phyloP scores from a whole-genome alignment of 92 coral and sea anemone genomes.

The Zoanthus solanderi region DNA sequence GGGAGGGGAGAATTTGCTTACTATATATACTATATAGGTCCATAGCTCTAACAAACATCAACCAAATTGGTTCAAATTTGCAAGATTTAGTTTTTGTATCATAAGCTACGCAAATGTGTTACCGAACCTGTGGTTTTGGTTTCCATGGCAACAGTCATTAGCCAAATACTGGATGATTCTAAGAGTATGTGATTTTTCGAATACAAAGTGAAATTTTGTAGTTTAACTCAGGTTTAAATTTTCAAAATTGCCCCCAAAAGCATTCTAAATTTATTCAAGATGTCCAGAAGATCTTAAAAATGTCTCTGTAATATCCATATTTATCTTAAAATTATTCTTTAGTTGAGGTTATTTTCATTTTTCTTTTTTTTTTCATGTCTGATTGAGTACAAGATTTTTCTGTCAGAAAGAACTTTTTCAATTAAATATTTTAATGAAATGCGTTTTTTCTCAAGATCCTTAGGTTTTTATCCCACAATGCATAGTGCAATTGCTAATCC shows the following conservation, averaged over 20 bases:
- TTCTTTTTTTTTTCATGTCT: constrained; percentile 28
- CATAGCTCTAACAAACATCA: too few relatives aligned
- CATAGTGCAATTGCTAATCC: constrained; percentile 33
- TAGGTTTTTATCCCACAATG: constrained; percentile 40
- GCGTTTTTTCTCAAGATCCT: constrained; percentile 31
- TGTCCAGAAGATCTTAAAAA: neutral
- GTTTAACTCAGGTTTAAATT: neutral
- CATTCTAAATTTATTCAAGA: neutral
- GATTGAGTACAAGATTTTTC: constrained; percentile 3
- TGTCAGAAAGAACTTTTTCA: constrained; percentile 29
- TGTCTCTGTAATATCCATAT: constrained; percentile 11
- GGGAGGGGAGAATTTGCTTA: too few relatives aligned
- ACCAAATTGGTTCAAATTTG: too few relatives aligned
- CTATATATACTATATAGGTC: too few relatives aligned
- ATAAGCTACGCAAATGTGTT: constrained; percentile 38
- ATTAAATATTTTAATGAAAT: constrained; percentile 28
- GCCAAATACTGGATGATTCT: neutral
- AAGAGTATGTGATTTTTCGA: constrained; percentile 17
- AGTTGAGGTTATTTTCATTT: constrained; percentile 27
- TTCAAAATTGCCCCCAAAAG: neutral
- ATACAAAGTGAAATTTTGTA: neutral
- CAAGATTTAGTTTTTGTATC: constrained; percentile 21
- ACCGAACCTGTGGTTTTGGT: constrained; percentile 30
- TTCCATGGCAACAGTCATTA: constrained; percentile 14
- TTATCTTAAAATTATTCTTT: neutral